phyloP scores from a whole-genome alignment of 2,888 invertebrate species.

The Coremacera marginata region DNA sequence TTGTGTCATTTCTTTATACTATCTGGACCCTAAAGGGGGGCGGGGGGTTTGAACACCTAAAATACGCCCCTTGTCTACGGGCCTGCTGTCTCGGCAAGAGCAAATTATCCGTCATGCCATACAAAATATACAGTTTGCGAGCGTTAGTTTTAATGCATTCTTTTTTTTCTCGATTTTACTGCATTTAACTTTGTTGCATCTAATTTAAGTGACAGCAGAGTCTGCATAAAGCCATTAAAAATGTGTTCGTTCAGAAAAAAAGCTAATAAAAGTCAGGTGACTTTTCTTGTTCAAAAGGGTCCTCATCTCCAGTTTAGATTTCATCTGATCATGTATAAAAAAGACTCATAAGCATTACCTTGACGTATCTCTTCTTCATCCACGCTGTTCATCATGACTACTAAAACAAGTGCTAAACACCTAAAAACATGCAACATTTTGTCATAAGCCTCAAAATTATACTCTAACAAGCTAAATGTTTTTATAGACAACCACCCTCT shows the following conservation, averaged over 20 bases:
- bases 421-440: conserved; percentile 21
- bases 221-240: background rate
- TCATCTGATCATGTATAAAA: background rate
- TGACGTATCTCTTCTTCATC: background rate
- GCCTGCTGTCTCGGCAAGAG: background rate
- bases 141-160: background rate
- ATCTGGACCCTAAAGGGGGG: too few relatives aligned
- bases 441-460: background rate
- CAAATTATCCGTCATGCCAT: background rate
- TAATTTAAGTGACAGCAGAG: background rate
- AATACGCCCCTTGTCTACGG: too few relatives aligned
- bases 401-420: background rate
- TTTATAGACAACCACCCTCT: background rate
- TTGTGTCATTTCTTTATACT: too few relatives aligned
- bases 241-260: too few relatives aligned
- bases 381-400: background rate
- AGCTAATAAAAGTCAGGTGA: background rate
- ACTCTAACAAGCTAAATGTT: background rate
- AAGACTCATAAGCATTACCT: background rate
- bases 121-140: conserved; percentile 13
- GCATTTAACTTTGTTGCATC: background rate
- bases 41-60: too few relatives aligned
- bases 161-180: background rate
- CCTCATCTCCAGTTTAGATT: background rate
- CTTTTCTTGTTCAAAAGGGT: background rate